Conservation (phyloP, 2,113 vertebrate genomes). For the Alaudala cheleensis region DNA sequence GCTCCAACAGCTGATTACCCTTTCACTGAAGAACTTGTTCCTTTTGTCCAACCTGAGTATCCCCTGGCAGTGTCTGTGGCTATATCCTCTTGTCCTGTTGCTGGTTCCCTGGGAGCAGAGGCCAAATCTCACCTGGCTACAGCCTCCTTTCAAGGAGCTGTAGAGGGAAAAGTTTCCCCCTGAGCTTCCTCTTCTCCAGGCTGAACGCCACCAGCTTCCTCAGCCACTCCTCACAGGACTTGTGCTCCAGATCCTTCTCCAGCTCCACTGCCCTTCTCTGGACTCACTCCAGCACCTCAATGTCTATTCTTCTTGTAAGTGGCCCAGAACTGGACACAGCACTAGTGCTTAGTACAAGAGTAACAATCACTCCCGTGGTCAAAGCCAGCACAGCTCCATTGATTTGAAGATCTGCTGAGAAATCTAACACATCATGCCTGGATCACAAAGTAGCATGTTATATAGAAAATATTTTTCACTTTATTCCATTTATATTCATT, state of each 20-base stretch:
- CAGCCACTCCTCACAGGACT: rapidly evolving
- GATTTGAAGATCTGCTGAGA: neutral
- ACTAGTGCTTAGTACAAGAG: neutral
- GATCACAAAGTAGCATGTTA: neutral
- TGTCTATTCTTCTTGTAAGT: neutral
- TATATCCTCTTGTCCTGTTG: neutral
- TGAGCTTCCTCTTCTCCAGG: neutral
- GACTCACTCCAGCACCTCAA: rapidly evolving
- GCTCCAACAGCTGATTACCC: neutral
- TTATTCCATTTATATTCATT: neutral
- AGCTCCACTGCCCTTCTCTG: neutral
- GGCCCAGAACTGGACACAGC: neutral
- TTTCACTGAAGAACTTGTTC: neutral
- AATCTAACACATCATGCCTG: neutral
- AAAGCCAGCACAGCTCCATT: neutral
- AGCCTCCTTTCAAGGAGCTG: neutral
- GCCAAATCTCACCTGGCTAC: neutral
- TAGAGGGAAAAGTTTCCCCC: neutral
- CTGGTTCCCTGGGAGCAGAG: neutral
- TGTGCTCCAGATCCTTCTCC: neutral
- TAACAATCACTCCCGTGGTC: neutral
- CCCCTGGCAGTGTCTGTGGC: neutral
- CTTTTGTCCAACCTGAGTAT: neutral
- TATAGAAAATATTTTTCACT: neutral
- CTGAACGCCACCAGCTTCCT: neutral